Percentiles rank a stretch among this genome's conserved stretches.
Conservation (phyloP, 2,888 invertebrate species). For the Platycheirus rosarum region DNA sequence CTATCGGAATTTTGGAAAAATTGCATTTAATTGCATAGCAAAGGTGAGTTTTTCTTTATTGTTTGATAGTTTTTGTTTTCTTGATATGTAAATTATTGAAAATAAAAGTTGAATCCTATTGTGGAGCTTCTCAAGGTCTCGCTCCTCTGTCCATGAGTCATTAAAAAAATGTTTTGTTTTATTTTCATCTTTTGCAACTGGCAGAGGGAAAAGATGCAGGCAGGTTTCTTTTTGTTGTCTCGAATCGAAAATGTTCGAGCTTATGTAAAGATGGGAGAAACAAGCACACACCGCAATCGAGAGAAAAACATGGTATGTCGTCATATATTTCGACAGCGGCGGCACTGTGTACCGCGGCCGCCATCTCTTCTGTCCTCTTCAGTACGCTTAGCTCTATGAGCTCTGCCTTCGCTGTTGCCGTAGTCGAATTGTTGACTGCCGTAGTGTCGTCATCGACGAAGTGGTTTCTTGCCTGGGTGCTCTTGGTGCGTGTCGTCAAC, state of each 20-base stretch:
- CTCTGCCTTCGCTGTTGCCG: not conserved
- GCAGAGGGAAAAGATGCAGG: slow-evolving; percentile 47
- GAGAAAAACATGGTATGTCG: slow-evolving; percentile 40
- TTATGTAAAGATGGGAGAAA: slow-evolving; percentile 55
- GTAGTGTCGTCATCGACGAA: slow-evolving; percentile 17
- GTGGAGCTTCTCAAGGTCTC: slow-evolving; percentile 61
- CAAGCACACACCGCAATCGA: slow-evolving; percentile 11
- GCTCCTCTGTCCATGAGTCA: slow-evolving; percentile 55
- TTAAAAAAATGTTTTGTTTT: slow-evolving; percentile 25
- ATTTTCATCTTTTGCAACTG: slow-evolving; percentile 55
- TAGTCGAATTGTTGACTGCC: slow-evolving; percentile 46
- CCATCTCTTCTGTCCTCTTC: slow-evolving; percentile 45
- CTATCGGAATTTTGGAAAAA: slow-evolving; percentile 58
- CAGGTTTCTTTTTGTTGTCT: slow-evolving; percentile 48
- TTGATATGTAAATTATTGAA: slow-evolving; percentile 1
- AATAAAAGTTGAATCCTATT: slow-evolving; percentile 43
- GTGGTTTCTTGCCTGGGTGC: slow-evolving; percentile 11
- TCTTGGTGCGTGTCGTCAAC: slow-evolving; percentile 57
- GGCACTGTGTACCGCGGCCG: slow-evolving; percentile 14
- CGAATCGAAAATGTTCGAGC: slow-evolving; percentile 36
- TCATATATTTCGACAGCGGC: slow-evolving; percentile 45
- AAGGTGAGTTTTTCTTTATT: slow-evolving; percentile 53
- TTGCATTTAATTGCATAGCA: slow-evolving; percentile 21
- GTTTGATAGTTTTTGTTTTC: not conserved
- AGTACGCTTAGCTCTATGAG: not conserved